Base-by-base conservation (phyloP, 2,113 vertebrate genomes). In the Ictalurus furcatus region DNA sequence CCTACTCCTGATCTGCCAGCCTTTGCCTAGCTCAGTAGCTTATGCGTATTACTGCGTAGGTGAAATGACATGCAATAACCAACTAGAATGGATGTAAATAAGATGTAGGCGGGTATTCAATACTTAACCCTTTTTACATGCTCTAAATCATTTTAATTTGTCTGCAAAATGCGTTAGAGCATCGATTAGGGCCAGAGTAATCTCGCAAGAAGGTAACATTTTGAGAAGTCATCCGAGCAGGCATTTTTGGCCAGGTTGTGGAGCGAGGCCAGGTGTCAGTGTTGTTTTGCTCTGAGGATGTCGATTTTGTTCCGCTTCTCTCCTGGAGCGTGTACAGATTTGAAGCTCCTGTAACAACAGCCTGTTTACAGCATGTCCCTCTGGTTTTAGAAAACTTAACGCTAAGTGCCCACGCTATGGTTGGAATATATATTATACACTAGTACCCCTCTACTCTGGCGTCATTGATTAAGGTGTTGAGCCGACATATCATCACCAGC, bases 301-400 rank as follows among this genome's bases (percentile, higher is more conserved):
- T 61, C 2, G 37, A 52, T 30, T 23, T 7, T 48, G 25, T 63
- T 74, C 9, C 12, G 19, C 56, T 54, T 61, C 8, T 63, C 37
- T 34, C 4, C 28, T 63, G 34, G 9, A 48, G 69, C 11, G 56
- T 34, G 37, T 17, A 74, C 9, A 21, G n/a, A 44, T 14, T 28
- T 6, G 1, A 9, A 28, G n/a, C 65, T 83, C 28, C 30, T 83
- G 48, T 84, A 59, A 44, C 44, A 67, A 48, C 54, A 61, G 30
- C 56, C n/a, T 28, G 48, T 58, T 54, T 71, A n/a, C 17, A n/a
- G 30, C 87, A 67, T 28, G 87, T 74, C 37, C 67, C 34, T 56
- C 87, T 52, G 67, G 87, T 76, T 84, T 48, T 83, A 7, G 25
- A 76, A 6, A 63, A 19, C 14, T 30, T 80, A 30, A 81, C 56